Base-by-base conservation (phyloP, 1,140 invertebrate genomes). In the Trichonephila inaurata region DNA sequence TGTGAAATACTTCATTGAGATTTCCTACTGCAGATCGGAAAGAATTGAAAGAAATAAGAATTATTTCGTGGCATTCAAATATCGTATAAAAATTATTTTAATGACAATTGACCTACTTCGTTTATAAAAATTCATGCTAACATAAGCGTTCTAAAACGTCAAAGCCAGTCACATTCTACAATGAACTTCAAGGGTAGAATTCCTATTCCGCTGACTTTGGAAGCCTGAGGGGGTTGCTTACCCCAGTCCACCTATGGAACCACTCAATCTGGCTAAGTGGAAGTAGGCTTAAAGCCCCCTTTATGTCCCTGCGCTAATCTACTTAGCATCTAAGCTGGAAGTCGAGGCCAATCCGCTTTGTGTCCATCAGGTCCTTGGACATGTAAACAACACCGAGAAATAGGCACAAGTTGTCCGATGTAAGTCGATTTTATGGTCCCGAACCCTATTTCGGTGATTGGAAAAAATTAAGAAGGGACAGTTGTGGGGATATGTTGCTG, bases 201-300 rank as follows among this genome's bases (percentile, higher is more conserved):
- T 2, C 1, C 64, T 28, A 28, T 44, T 58, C 21, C 44, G 28
- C 82, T 86, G 91, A 92, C 82, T 62, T 92, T 86, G 82, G 24
- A 85, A 92, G 82, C 86, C 91, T 86, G 62, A 18, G 77, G n/a
- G n/a, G 58, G 60, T 58, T 66, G 18, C 60, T 40, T 28, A n/a
- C 58, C 81, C 60, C 51, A 51, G 24, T 24, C 28, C 44, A 58
- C 51, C 90, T 72, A 40, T n/a, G 12, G 61, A 33, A 40, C 40
- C 24, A 69, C 86, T 92, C 91, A 92, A 92, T 92, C 91, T 92
- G 82, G 82, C 69, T 92, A 92, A 92, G 91, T 92, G 91, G 82
- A 86, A 86, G 91, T 92, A 86, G 40, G 89, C 77, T 83, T 91
- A 91, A 64, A 44, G 24, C 69, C 61, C 61, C 62, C 91, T 58